These are phyloP conservation scores for Axis porcinus DNA, from an alignment of 2,113 vertebrate species.

Conservation along the genomic window DNA sequence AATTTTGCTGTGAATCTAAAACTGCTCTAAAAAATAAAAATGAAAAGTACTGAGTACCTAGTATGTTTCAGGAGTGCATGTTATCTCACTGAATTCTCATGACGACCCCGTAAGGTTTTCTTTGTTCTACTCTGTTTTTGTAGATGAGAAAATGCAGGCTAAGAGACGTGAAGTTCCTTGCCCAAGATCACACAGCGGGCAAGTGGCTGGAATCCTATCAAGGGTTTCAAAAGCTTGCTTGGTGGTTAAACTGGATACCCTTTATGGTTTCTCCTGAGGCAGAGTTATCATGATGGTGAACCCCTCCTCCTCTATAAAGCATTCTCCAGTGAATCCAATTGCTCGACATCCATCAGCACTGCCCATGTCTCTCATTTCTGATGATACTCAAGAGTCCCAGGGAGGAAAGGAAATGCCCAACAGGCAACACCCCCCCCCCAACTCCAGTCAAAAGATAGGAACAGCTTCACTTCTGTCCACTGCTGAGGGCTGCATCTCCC, in stretches of 20 bases:
- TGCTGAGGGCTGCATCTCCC: background rate
- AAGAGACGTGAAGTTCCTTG: background rate
- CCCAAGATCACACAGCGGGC: background rate
- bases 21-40: background rate
- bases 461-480: background rate
- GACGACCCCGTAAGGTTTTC: background rate
- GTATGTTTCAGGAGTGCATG: background rate
- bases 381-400: background rate
- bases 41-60: background rate
- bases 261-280: background rate
- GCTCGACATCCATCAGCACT: background rate
- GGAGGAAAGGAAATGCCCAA: background rate
- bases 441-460: background rate
- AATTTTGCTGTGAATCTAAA: background rate
- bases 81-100: background rate
- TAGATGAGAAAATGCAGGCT: background rate
- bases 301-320: background rate
- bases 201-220: background rate
- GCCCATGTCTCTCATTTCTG: background rate
- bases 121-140: background rate
- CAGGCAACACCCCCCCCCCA: background rate
- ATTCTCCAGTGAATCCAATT: background rate
- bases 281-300: background rate
- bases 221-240: background rate
- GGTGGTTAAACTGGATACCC: background rate